A percentile compares a stretch with the other conserved stretches of the same genome.
phyloP scores from a whole-genome alignment of 2,888 invertebrate species.

The Graphium colonna region DNA sequence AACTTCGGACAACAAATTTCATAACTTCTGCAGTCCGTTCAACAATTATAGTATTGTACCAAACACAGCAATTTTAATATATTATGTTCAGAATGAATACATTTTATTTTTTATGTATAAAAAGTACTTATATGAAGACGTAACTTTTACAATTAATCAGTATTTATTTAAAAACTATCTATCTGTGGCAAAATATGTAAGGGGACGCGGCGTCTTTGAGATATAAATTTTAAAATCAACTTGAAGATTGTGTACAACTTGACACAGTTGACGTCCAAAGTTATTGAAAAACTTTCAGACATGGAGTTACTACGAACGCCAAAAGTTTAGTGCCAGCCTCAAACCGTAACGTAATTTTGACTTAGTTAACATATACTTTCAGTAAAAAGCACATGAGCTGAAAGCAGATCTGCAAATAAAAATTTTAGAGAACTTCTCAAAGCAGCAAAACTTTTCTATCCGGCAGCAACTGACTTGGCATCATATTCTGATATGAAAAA shows the following conservation, averaged over 20 bases:
- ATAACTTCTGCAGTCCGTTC: no score
- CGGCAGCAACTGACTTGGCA: slow-evolving; percentile 31
- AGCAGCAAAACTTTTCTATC: slow-evolving; percentile 19
- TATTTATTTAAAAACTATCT: no score
- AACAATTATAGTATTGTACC: no score
- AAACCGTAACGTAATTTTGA: slow-evolving; percentile 10
- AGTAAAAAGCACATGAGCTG: slow-evolving; percentile 14
- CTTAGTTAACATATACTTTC: slow-evolving; percentile 16
- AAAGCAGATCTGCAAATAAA: slow-evolving; percentile 19
- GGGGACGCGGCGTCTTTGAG: no score
- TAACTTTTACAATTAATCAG: no score
- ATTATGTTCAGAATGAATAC: no score
- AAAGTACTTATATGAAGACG: no score
- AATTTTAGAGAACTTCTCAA: slow-evolving; percentile 17
- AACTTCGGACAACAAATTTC: no score
- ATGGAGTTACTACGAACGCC: neutral
- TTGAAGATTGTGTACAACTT: neutral
- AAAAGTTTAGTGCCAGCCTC: slow-evolving; percentile 4
- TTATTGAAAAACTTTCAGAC: slow-evolving; percentile 1
- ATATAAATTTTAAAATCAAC: neutral
- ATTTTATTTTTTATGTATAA: no score
- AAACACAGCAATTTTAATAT: no score
- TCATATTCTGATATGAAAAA: slow-evolving; percentile 47
- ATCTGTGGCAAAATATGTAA: no score
- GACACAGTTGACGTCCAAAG: neutral